Evolutionary conservation across 2,888 invertebrate genomes (phyloP), one percentile per base, ranked within the genome.

Genomic region (Lasioglossum zephyrum): DNA sequence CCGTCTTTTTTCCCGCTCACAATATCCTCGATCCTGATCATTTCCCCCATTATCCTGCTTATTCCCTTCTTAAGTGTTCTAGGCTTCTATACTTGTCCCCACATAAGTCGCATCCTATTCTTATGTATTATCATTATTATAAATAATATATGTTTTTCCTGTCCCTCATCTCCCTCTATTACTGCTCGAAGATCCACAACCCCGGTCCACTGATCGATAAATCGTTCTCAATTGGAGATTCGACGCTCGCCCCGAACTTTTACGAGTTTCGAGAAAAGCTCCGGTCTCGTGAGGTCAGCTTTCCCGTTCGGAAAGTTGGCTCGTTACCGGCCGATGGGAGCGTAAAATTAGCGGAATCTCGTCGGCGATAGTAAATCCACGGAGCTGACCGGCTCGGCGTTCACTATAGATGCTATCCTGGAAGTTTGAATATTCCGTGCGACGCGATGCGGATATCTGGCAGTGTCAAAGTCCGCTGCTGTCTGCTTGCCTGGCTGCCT

Each of bases 341-440:
- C 86, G 86, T 86, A 82, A 81, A 84, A 86, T 87, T 86, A 88
- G 89, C 87, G 90, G 87, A 91, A 91, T 90, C 87, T 88, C 87
- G 86, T 86, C 87, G 69, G 78, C 76, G 86, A 79, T 81, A 75
- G 91, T 91, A 91, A 91, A 91, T 91, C 91, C 85, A 85, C 88
- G 87, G 84, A 88, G 88, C 78, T 81, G 91, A 91, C 91, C 91
- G 36, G 63, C 16, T 1, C 60, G 57, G 4, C 47, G 18, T 22
- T 2, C n/a, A 3, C 57, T 57, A n/a, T n/a, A 57, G n/a, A 57
- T n/a, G n/a, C n/a, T 57, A 53, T 53, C 4, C n/a, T 31, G 63
- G 18, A 63, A 63, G 63, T 63, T 63, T 31, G 63, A 31, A 63
- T 63, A 63, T 63, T 63, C 31, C 31, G 18, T 36, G 63, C 3